These are phyloP conservation scores for Myrmecobius fasciatus DNA, from an alignment of 2,113 vertebrate genomes.

Conservation along the genomic window DNA sequence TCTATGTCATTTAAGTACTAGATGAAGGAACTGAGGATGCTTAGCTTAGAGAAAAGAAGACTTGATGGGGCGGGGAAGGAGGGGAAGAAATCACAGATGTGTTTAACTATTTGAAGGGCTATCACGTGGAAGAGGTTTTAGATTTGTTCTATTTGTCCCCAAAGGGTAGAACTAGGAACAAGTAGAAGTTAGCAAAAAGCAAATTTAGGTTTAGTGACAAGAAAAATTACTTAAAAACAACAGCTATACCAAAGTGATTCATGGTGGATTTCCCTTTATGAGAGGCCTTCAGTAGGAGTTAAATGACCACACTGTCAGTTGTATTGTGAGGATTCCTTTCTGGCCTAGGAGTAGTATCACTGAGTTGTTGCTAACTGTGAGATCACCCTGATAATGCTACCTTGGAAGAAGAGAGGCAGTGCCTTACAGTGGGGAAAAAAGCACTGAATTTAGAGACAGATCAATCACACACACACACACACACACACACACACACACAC, in stretches of 20 bases:
- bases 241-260: background rate
- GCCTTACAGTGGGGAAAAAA: background rate
- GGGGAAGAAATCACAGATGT: background rate
- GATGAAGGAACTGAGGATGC: background rate
- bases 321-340: background rate
- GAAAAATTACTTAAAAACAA: background rate
- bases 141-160: background rate
- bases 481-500: no score
- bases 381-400: background rate
- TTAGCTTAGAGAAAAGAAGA: background rate
- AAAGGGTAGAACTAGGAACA: background rate
- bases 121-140: background rate
- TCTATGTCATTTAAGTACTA: background rate
- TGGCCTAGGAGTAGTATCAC: background rate
- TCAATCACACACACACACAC: background rate
- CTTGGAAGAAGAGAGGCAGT: background rate
- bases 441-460: background rate
- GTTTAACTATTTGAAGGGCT: background rate
- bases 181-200: background rate
- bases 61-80: background rate
- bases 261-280: background rate
- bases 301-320: background rate
- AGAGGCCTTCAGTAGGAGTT: background rate
- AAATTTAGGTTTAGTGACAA: background rate
- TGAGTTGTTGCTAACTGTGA: background rate